Conservation (phyloP, 2,797 vertebrate genomes). For the Choloepus didactylus region DNA sequence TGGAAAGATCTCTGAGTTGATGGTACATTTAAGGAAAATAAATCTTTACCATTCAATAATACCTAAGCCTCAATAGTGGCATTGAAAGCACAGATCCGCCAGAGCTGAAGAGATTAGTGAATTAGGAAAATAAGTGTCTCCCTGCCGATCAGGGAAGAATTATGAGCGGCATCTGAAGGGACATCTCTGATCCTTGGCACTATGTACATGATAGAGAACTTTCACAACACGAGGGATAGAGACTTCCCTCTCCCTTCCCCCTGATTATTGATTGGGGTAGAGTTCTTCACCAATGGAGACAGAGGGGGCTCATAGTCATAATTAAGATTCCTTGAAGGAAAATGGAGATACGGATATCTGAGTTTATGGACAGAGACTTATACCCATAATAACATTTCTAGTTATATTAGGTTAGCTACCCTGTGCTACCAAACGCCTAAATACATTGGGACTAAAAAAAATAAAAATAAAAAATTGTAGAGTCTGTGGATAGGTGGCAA, state of each 20-base stretch:
- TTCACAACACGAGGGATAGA: neutral
- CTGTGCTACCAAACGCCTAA: neutral
- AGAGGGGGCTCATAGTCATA: neutral
- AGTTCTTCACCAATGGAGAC: neutral
- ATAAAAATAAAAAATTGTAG: neutral
- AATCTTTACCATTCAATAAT: neutral
- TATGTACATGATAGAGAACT: neutral
- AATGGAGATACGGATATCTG: neutral
- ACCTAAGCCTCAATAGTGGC: neutral
- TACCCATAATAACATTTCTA: neutral
- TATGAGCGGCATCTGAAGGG: no score
- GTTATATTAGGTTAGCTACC: neutral
- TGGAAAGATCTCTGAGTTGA: neutral
- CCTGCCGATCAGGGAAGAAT: neutral
- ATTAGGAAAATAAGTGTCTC: neutral
- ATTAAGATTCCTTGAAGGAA: neutral
- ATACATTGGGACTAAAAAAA: neutral
- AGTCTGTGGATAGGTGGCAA: neutral
- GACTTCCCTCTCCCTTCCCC: neutral
- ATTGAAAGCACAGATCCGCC: neutral
- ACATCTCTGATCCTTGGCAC: neutral
- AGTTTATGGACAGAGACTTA: neutral
- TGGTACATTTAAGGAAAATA: neutral
- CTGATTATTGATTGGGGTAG: neutral
- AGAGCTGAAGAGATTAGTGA: neutral